Base-by-base conservation (phyloP, 1,140 invertebrate genomes). In the Schlechtendalia chinensis region DNA sequence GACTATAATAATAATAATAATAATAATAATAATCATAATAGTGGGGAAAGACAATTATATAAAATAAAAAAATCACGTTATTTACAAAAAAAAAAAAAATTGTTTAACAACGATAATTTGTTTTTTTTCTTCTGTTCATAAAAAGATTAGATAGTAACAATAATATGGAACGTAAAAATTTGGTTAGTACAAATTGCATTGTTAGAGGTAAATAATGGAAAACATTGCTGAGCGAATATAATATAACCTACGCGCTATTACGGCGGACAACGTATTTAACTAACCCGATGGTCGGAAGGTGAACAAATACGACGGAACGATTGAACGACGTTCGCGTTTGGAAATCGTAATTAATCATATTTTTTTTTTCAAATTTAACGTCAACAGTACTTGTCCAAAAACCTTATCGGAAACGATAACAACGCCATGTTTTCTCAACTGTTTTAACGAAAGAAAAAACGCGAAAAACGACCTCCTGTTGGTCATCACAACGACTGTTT, bases 51-150 rank as follows among this genome's bases (percentile, higher is more conserved):
- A 69, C 8, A 24, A 24, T n/a, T n/a, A n/a, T 69, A 50, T 69
- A 47, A 24, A 50, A 69, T 50, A 47, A 69, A 75, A 63, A 63
- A 77, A 77, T 74, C 50, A 74, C 71, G 22, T 58, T 75, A 77
- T 77, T 47, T 77, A 77, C 74, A 77, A 59, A 77, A 63, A 22
- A 56, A 56, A 56, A 56, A 22, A 22, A 22, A 56, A 12, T 47
- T n/a, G n/a, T n/a, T 45, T 77, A 77, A 77, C 54, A 77, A 77
- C 32, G 59, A 29, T 63, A 16, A 19, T 61, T 29, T 29, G n/a
- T n/a, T 50, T 58, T 74, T 45, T 61, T 65, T 65, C 39, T 1
- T 59, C 17, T 59, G n/a, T 45, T 47, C 54, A 12, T 77, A 45
- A 61, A 74, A 58, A 74, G 5, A 32, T 39, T 32, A 54, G 3